Conservation (phyloP, 2,797 vertebrate genomes). For the Malacoctenus gilli region DNA sequence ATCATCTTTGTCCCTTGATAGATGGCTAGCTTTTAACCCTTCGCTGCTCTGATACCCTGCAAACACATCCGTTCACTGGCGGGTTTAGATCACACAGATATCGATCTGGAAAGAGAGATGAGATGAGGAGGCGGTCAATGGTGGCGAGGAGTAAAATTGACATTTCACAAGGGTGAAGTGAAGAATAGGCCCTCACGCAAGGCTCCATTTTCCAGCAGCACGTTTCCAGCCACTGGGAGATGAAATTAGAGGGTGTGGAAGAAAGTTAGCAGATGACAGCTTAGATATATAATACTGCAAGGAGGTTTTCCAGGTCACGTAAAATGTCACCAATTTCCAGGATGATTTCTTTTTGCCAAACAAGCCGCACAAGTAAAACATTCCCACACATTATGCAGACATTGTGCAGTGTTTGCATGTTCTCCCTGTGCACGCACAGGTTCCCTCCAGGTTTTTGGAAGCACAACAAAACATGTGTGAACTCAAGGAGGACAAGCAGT, state of each 20-base stretch:
- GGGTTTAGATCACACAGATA: conserved; percentile 40
- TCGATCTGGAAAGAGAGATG: conserved; percentile 39
- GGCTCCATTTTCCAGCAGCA: conserved; percentile 17
- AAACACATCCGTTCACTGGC: conserved; percentile 17
- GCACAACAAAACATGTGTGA: too few species aligned
- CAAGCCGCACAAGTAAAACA: too few species aligned
- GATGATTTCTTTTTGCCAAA: background rate
- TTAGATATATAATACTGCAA: background rate
- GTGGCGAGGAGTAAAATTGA: conserved; percentile 35
- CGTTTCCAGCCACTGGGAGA: conserved; percentile 10
- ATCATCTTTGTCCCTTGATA: conserved; percentile 50
- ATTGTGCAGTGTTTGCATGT: background rate
- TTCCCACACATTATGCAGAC: too few species aligned
- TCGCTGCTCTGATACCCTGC: conserved; percentile 13
- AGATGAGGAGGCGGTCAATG: conserved; percentile 33
- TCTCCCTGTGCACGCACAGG: too few species aligned
- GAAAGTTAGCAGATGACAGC: conserved; percentile 12
- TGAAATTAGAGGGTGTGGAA: conserved; percentile 26
- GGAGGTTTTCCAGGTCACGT: background rate
- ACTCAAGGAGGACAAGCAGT: too few species aligned
- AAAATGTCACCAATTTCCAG: background rate
- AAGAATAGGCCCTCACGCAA: conserved; percentile 2
- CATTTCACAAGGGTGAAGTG: conserved; percentile 41
- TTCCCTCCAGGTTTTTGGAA: too few species aligned
- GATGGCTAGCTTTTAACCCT: conserved; percentile 50